Evolutionary conservation across 2,797 vertebrate species (phyloP), one percentile per base, ranked within the genome.

Genomic region (Sebastolobus altivelis): DNA sequence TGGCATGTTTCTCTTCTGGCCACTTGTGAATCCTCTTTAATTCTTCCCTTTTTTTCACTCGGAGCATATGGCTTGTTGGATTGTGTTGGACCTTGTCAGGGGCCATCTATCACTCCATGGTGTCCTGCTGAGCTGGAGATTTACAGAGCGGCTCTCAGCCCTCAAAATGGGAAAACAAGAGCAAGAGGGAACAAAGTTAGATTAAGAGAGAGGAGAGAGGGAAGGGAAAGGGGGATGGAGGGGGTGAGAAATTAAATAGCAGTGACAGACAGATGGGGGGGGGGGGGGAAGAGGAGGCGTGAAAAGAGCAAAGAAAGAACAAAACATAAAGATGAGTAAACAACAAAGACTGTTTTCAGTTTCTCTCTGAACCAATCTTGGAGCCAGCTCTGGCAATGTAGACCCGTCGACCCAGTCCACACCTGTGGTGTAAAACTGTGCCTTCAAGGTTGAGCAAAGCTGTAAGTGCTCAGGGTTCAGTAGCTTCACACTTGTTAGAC

Each of bases 1-100:
- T 88, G 85, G 90, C 72, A 52, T 62, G 71, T 80, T 84, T 89
- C 67, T 79, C 68, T 67, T 81, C 65, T 82, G 72, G 91, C 87
- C 88, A 88, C 80, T 89, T 85, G 80, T 80, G 86, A 93, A 86
- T 89, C 66, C 77, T 81, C 66, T 88, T 87, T 90, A 92, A 93
- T 93, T 92, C 79, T 81, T 76, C 62, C 69, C 60, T 65, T 63
- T 80, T 88, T 81, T 92, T 81, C 75, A 75, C 85, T 82, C 10
- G 22, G 86, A 88, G 86, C 91, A 91, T 92, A 89, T 94, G 90
- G 84, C 79, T 90, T 86, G 83, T 92, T 93, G 92, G 88, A 90
- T 92, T 93, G 88, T 94, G 91, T 93, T 92, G 89, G 88, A 90
- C 90, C 92, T 93, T 94, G 94, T 95, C 94, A 95, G 88, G 82